Evolutionary conservation across 2,797 vertebrate species (phyloP).

Genomic region (Lacerta viridis): DNA sequence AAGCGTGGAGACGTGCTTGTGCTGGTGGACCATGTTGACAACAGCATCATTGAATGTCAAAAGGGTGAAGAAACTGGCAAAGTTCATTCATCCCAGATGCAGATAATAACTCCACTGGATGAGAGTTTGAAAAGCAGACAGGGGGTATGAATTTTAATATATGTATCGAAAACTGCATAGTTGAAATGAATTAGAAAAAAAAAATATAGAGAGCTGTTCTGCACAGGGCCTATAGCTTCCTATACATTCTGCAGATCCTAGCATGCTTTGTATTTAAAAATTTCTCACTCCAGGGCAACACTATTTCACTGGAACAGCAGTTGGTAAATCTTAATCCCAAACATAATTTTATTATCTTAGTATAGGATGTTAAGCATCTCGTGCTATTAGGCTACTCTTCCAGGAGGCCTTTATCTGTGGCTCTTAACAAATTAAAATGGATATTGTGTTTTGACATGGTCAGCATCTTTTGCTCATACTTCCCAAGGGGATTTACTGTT

Average conservation of each 20-base stretch:
- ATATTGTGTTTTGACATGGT: neutral
- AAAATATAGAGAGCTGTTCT: neutral
- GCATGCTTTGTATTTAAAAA: neutral
- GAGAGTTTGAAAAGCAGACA: conserved; percentile 66
- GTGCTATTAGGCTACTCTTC: neutral
- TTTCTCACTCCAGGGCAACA: neutral
- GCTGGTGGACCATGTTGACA: conserved; percentile 81
- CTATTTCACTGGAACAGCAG: neutral
- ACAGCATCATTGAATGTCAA: conserved; percentile 85
- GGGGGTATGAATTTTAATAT: conserved; percentile 62
- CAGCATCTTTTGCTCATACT: neutral
- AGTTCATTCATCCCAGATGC: conserved; percentile 83
- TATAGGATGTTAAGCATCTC: neutral
- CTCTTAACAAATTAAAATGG: neutral
- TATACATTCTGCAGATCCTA: neutral
- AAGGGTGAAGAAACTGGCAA: conserved; percentile 80
- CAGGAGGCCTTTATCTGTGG: neutral
- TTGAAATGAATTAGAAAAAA: neutral
- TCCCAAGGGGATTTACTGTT: neutral
- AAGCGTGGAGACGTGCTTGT: conserved; percentile 87
- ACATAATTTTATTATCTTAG: neutral
- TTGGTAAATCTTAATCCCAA: neutral
- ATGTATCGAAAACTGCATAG: neutral
- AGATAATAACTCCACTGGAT: conserved; percentile 85
- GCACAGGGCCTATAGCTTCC: neutral